Conservation (phyloP, 2,797 vertebrate genomes). For the Aldrovandia affinis region DNA sequence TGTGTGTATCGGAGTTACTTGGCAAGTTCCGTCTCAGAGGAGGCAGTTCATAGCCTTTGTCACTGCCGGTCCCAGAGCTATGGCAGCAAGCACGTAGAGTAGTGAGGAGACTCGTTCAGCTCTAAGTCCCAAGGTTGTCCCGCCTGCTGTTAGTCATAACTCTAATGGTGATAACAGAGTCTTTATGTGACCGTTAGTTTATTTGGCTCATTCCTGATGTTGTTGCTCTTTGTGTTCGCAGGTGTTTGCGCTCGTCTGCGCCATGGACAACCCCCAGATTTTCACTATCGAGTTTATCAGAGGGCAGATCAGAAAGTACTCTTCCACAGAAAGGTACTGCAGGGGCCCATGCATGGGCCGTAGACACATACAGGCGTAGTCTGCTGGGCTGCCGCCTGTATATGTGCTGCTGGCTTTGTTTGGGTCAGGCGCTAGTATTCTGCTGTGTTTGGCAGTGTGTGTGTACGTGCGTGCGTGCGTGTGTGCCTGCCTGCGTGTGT, state of each 20-base stretch:
- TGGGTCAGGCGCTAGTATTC: too few species aligned
- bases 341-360: background rate
- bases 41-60: too few species aligned
- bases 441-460: background rate
- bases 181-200: background rate
- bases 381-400: background rate
- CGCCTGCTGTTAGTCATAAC: background rate
- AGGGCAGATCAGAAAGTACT: constrained; percentile 93
- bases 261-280: constrained; percentile 93
- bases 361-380: background rate
- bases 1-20: too few species aligned
- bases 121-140: background rate
- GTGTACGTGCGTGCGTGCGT: background rate
- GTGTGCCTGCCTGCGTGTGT: background rate
- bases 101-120: background rate
- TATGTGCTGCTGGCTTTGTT: background rate
- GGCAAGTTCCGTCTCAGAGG: too few species aligned
- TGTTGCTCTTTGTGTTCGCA: constrained; percentile 53
- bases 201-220: background rate
- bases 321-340: constrained; percentile 92
- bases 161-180: too few species aligned
- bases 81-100: background rate
- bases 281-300: constrained; percentile 97
- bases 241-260: constrained; percentile 96
- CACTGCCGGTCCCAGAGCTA: too few species aligned